phyloP scores from a whole-genome alignment of 1,140 invertebrate genomes.

The Neodiprion lecontei region DNA sequence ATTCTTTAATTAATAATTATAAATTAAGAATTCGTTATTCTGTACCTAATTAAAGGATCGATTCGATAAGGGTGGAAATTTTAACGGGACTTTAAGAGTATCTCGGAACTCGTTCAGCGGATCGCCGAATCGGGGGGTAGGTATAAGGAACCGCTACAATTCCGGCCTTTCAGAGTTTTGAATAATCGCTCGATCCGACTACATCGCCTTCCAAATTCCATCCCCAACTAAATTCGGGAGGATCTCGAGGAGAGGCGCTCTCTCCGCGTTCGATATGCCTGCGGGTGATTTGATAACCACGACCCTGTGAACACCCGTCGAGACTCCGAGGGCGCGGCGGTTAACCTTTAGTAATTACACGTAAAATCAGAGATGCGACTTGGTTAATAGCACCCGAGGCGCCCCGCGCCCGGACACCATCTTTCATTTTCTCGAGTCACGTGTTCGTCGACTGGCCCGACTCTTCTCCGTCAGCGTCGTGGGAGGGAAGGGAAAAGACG shows the following conservation, averaged over 20 bases:
- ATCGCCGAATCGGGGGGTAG: neutral
- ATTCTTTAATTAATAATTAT: no score
- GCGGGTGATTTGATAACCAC: neutral
- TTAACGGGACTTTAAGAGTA: neutral
- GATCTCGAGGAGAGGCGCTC: neutral
- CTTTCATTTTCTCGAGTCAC: neutral
- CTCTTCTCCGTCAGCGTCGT: neutral
- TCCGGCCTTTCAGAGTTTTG: neutral
- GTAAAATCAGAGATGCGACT: neutral
- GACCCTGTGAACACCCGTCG: neutral
- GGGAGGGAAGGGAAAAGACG: no score
- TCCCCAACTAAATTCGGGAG: no score
- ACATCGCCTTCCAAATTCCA: no score
- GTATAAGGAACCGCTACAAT: neutral
- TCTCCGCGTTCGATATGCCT: neutral
- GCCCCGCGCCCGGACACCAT: neutral
- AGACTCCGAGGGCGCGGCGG: neutral
- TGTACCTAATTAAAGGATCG: neutral
- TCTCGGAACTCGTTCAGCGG: neutral
- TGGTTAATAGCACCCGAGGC: neutral
- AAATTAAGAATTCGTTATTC: no score
- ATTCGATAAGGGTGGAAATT: neutral
- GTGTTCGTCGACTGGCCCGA: neutral
- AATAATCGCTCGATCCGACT: no score
- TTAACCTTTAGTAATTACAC: constrained; percentile 1